Conservation (phyloP, 1,140 invertebrate genomes). For the Vanessa atalanta region DNA sequence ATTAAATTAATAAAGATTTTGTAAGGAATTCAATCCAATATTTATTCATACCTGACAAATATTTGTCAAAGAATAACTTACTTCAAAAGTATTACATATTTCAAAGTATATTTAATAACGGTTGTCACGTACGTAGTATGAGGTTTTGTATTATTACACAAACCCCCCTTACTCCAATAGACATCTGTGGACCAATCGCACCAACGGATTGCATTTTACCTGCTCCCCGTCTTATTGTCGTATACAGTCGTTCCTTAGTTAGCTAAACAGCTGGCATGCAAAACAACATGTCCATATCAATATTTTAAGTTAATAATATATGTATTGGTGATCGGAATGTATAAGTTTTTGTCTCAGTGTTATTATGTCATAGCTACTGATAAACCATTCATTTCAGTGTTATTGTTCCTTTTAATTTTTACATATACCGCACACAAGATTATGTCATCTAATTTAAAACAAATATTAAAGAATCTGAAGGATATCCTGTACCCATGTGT, state of each 20-base stretch:
- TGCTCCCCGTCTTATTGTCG: constrained; percentile 40
- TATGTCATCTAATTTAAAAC: constrained; percentile 29
- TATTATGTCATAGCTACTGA: constrained; percentile 32
- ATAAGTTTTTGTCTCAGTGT: constrained; percentile 26
- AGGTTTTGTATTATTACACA: constrained; percentile 9
- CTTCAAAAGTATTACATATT: neutral
- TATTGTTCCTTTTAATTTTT: constrained; percentile 41
- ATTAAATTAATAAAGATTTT: neutral
- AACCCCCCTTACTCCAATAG: neutral
- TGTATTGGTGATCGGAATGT: constrained; percentile 23
- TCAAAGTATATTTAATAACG: neutral
- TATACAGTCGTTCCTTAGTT: neutral
- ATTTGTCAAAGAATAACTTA: neutral
- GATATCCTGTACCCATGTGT: constrained; percentile 33
- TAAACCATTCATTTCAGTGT: constrained; percentile 32
- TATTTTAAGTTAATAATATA: neutral
- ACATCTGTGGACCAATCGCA: constrained; percentile 33
- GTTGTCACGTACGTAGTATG: neutral
- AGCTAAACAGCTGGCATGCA: constrained; percentile 26
- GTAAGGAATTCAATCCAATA: neutral
- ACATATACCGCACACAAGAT: constrained; percentile 30
- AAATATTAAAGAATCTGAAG: constrained; percentile 29
- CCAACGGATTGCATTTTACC: constrained; percentile 39
- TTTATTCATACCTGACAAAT: neutral
- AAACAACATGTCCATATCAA: constrained; percentile 2